Evolutionary conservation across 2,113 vertebrate species (phyloP), one percentile per base, ranked within the genome.

Genomic region (Misgurnus anguillicaudatus): DNA sequence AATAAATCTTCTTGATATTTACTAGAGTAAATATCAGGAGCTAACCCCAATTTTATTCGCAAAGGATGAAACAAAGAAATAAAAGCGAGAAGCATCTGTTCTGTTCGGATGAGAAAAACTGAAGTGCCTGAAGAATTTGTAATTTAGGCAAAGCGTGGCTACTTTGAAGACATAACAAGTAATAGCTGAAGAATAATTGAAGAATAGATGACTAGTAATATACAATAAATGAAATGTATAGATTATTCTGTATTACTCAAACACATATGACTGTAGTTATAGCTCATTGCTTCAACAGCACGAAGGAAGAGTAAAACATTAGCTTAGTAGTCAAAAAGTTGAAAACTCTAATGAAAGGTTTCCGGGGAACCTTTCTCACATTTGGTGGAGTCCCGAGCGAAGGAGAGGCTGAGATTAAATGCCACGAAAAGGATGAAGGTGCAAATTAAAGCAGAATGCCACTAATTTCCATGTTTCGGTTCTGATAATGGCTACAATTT

Each of bases 401-500:
- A 45, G n/a, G 39, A 45, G 36, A 74, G 24, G 13, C 38, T 47
- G 13, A 24, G 57, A 55, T 10, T 66, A 66, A 66, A 75, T 48
- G 51, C 24, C 79, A 31, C 38, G 70, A 9, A 74, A 66, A 48
- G 24, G 79, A 67, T 75, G 65, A 80, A 80, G 71, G 72, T 75
- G 79, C 71, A 67, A 75, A 80, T 80, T 80, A 80, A 80, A 80
- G 24, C 62, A 65, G 53, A 80, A 80, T 75, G 79, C 41, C 79
- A 68, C 68, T 67, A 75, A 80, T 80, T 80, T 80, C 55, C 79
- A 67, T 68, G 79, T 75, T 75, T 67, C 24, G 41, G 60, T 60
- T 67, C 71, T 67, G 48, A 21, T 75, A 80, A 75, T 75, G 71
- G 71, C 63, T 75, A 66, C 79, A 75, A 80, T 80, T 80, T 75